Base-by-base conservation (phyloP, 1,140 invertebrate genomes). In the Camponotus vicinus region DNA sequence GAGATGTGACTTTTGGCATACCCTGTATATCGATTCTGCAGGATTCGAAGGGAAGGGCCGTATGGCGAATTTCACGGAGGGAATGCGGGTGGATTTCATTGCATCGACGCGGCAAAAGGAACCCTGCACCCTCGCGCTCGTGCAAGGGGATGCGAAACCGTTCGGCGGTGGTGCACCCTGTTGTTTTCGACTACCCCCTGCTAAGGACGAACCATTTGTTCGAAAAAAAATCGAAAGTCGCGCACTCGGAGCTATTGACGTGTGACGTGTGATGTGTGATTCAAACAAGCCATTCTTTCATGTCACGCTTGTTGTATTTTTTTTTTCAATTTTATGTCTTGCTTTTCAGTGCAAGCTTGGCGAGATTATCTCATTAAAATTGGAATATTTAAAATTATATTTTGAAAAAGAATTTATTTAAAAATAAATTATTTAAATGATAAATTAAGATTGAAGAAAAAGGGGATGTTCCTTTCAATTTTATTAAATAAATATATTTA, bases 41-140 rank as follows among this genome's bases (percentile, higher is more conserved):
- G 27, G 87, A 85, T 88, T 85, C 86, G 42, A 88, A 40, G 88
- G 88, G 73, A 45, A 69, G 21, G 49, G n/a, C 40, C n/a, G 42
- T 27, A 21, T 45, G 42, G 71, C 13, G 69, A 80, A 42, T 76
- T 75, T 85, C 82, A 37, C 40, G 55, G 70, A 42, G 83, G 82
- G 82, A 52, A 70, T 42, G 86, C 8, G 59, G 71, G 73, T 73
- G 88, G 80, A 89, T 89, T 88, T 27, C 27, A 27, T 27, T 88
- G 88, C 88, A 89, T 89, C 82, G 37, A 55, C 75, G 61, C 27
- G 67, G 73, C 49, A 34, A 55, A 85, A 87, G 86, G 86, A 75
- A 73, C 80, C 66, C n/a, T 67, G 67, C 86, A 85, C 86, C 86
- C 82, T 79, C 59, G 55, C 42, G 15, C 34, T 69, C n/a, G 8